Conservation (phyloP, 2,888 invertebrate species). For the Rhyacophila evoluta region DNA sequence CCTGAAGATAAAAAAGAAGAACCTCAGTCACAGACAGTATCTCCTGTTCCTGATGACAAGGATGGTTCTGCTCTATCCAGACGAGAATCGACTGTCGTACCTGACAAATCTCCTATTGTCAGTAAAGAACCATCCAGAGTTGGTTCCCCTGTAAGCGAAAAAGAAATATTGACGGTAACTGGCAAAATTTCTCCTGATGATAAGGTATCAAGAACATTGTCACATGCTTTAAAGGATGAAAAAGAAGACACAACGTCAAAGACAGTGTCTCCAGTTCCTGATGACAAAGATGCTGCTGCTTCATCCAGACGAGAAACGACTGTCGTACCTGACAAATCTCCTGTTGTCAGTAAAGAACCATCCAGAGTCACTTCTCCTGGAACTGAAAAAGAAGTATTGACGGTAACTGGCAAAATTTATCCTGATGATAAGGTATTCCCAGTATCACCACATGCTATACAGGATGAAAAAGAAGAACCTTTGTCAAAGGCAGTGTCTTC, state of each 20-base stretch:
- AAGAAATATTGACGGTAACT: not conserved
- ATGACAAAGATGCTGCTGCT: not conserved
- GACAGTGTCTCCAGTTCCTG: not conserved
- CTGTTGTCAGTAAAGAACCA: too few species aligned
- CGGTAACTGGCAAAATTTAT: not conserved
- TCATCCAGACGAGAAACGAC: not conserved
- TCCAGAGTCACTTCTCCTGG: conserved; percentile 11
- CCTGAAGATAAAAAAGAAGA: conserved; percentile 47
- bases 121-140: not conserved
- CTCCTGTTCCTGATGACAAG: conserved; percentile 26
- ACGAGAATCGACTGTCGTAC: not conserved
- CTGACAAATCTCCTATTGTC: not conserved
- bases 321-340: not conserved
- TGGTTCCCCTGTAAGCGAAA: not conserved
- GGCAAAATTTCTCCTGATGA: not conserved
- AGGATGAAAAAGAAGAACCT: not conserved
- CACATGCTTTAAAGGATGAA: conserved; percentile 48
- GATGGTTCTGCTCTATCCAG: too few species aligned
- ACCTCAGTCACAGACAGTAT: conserved; percentile 47
- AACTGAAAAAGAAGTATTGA: not conserved
- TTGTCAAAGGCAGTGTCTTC: not conserved
- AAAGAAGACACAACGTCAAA: conserved; percentile 50
- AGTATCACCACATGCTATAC: not conserved
- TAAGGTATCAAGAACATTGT: conserved; percentile 26
- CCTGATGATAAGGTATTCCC: not conserved